Evolutionary conservation across 2,888 invertebrate species (phyloP), one percentile per base, ranked within the genome.

Genomic region (Euzetes globulus): DNA sequence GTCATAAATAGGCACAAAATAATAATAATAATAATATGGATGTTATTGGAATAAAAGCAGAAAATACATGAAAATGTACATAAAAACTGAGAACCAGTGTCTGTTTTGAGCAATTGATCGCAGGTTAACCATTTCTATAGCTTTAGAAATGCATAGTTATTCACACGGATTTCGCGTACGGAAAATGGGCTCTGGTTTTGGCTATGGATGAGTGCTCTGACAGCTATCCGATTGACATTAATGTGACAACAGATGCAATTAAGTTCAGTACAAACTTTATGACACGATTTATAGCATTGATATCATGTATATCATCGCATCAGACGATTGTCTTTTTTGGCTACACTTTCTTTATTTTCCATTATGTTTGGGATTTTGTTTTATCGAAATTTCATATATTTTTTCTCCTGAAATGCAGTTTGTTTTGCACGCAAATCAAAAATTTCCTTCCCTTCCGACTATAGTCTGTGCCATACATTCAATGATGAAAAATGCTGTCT

Each of bases 181-280:
- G n/a, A n/a, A n/a, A n/a, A n/a, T n/a, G n/a, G n/a, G 55, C 55
- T 17, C 19, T 55, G 25, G 19, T 7, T 22, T 9, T 52, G 52
- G 25, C 6, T 5, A 55, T 55, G 55, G 55, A 55, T 55, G 55
- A 25, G 22, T 22, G 25, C 55, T 55, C 22, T 55, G 55, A 55
- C 55, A 55, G 22, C 55, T 55, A 55, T 55, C 22, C 22, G 55
- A 55, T 55, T 55, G 55, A 55, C 55, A 55, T 55, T 55, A 55
- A 55, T 55, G 55, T 55, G 55, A 55, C 55, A 22, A 55, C 13
- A 25, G 22, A 55, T 55, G 55, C 55, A 55, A 55, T 55, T 55
- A 55, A 55, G 55, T 55, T 55, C 19, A 55, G 55, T 22, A 55
- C n/a, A 47, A 15, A 47, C 47, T 47, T 47, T 47, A 47, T 47